Evolutionary conservation across 2,888 invertebrate genomes (phyloP).

Genomic region (Trichacis sp.): DNA sequence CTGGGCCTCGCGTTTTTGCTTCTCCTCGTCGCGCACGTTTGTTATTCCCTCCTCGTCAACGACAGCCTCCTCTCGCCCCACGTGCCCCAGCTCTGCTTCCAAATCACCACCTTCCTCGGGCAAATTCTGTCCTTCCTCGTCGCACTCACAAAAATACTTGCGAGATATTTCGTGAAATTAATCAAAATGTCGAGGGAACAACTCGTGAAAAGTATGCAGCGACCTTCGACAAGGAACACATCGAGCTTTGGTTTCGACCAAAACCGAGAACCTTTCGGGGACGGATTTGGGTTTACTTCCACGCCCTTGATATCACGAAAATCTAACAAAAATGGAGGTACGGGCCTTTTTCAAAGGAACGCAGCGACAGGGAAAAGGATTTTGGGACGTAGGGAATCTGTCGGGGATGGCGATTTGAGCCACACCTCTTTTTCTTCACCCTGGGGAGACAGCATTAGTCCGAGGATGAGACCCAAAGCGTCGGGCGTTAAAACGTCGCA

Average conservation of each 20-base stretch:
- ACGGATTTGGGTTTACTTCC: constrained; percentile 23
- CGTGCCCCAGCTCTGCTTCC: constrained; percentile 41
- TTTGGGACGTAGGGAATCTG: not conserved
- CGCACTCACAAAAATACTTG: no score
- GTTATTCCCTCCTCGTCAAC: constrained; percentile 58
- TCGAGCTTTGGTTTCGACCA: not conserved
- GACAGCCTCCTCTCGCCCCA: constrained; percentile 59
- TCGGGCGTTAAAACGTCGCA: constrained; percentile 57
- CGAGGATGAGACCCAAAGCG: constrained; percentile 55
- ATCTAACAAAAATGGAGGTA: constrained; percentile 17
- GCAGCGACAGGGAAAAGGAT: not conserved
- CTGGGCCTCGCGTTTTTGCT: constrained; percentile 53
- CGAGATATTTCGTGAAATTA: no score
- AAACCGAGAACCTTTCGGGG: constrained; percentile 9
- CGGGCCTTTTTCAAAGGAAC: not conserved
- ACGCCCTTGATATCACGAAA: constrained; percentile 17
- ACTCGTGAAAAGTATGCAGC: not conserved
- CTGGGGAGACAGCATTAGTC: constrained; percentile 58
- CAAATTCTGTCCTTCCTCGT: not conserved
- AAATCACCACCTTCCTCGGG: constrained; percentile 6
- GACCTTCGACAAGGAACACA: not conserved
- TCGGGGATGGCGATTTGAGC: constrained; percentile 33
- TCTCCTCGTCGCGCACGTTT: constrained; percentile 56
- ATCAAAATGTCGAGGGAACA: no score
- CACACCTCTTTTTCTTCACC: constrained; percentile 53